Evolutionary conservation across 2,888 invertebrate genomes (phyloP).

Genomic region (Polydrusus cervinus): DNA sequence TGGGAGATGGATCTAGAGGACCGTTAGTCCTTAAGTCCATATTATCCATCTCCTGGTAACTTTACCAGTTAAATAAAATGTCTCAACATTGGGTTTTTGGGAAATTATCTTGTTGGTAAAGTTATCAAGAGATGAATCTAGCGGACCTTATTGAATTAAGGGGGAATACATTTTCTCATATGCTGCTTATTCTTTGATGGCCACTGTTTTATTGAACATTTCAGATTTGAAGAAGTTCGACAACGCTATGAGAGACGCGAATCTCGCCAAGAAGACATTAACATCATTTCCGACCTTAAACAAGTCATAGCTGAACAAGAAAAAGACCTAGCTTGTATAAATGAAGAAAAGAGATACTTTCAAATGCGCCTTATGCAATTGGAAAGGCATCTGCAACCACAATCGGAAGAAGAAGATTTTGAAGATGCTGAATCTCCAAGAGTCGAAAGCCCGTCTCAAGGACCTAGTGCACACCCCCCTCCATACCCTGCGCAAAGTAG

Average conservation of each 20-base stretch:
- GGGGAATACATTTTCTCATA: too few species aligned
- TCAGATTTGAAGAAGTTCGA: constrained; percentile 76
- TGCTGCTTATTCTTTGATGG: too few species aligned
- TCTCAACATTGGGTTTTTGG: too few species aligned
- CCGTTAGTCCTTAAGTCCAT: too few species aligned
- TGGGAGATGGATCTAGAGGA: too few species aligned
- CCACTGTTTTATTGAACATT: background rate
- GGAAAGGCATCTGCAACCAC: constrained; percentile 62
- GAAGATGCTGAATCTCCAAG: constrained; percentile 62
- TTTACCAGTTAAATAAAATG: too few species aligned
- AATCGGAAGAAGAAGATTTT: constrained; percentile 63
- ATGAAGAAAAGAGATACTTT: constrained; percentile 75
- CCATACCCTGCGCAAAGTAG: constrained; percentile 31
- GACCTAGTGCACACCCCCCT: constrained; percentile 6
- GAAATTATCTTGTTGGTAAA: too few species aligned
- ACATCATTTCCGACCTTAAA: constrained; percentile 73
- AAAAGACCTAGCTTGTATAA: constrained; percentile 74
- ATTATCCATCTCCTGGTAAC: too few species aligned
- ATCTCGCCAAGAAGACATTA: constrained; percentile 74
- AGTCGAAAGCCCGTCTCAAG: constrained; percentile 24
- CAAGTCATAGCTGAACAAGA: constrained; percentile 76
- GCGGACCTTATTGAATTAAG: too few species aligned
- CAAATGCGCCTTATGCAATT: constrained; percentile 72
- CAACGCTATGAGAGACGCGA: constrained; percentile 75
- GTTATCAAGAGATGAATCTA: too few species aligned